Conservation (phyloP, 2,797 vertebrate genomes). For the Typhlichthys subterraneus region DNA sequence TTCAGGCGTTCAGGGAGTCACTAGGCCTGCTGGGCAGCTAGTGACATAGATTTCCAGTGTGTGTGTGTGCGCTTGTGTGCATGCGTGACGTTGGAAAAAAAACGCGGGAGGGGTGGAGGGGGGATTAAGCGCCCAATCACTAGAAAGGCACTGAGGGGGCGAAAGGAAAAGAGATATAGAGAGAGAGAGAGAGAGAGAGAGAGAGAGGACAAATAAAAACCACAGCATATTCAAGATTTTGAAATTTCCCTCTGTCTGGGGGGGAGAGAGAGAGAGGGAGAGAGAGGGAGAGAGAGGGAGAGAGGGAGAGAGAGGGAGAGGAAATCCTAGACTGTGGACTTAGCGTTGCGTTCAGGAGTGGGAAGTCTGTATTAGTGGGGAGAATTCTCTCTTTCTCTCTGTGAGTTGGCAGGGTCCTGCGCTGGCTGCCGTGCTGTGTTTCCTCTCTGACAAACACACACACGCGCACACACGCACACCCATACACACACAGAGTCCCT, state of each 20-base stretch:
- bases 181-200: not conserved
- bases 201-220: constrained; percentile 25
- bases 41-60: constrained; percentile 80
- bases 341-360: constrained; percentile 23
- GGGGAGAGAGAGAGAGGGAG: constrained; percentile 14
- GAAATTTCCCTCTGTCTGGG: constrained; percentile 71
- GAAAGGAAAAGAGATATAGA: constrained; percentile 7
- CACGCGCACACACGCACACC: constrained; percentile 49
- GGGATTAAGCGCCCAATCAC: constrained; percentile 77
- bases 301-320: constrained; percentile 18
- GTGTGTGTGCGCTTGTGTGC: constrained; percentile 39
- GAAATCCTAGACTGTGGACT: constrained; percentile 68
- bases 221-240: constrained; percentile 71
- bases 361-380: no score
- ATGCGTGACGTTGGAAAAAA: constrained; percentile 14
- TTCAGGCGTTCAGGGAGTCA: constrained; percentile 78
- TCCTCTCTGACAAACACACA: constrained; percentile 69
- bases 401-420: constrained; percentile 77
- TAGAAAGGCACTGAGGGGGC: constrained; percentile 65
- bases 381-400: constrained; percentile 70
- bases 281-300: constrained; percentile 23
- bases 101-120: constrained; percentile 20
- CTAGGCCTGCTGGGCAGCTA: constrained; percentile 78
- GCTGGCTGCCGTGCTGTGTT: constrained; percentile 74
- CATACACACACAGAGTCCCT: constrained; percentile 61